A percentile compares a stretch with the other conserved stretches of the same genome.
phyloP scores from a whole-genome alignment of 2,888 invertebrate genomes.

The Ectobius pallidus region DNA sequence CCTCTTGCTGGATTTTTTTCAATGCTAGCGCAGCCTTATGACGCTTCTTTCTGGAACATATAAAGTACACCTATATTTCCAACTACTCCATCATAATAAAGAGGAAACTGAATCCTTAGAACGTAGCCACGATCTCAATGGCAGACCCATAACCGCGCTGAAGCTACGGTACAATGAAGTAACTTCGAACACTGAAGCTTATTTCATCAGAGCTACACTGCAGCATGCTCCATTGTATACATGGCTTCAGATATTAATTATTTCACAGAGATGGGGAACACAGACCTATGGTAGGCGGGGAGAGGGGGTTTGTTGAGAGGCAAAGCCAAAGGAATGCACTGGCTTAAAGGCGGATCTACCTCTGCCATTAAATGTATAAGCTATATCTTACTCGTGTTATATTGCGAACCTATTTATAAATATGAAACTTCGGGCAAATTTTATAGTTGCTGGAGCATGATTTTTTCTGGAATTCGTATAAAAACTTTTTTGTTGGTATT shows the following conservation, averaged over 20 bases:
- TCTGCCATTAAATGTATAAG: no score
- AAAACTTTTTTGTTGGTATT: no score
- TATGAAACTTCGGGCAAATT: no score
- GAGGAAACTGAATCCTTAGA: constrained; percentile 20
- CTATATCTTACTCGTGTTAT: no score
- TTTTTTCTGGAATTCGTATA: no score
- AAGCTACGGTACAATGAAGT: background rate
- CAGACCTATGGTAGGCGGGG: background rate
- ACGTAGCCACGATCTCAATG: background rate
- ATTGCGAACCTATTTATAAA: no score
- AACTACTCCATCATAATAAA: background rate
- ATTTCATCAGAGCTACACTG: background rate
- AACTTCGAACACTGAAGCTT: background rate
- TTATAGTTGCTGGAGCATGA: no score
- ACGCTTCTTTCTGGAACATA: constrained; percentile 20
- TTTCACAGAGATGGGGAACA: background rate
- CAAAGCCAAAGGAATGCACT: constrained; percentile 5
- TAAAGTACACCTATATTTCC: constrained; percentile 14
- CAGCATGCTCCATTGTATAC: constrained; percentile 1
- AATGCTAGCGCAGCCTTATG: background rate
- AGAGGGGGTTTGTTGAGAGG: background rate
- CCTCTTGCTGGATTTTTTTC: background rate
- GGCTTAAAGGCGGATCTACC: background rate
- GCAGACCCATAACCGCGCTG: constrained; percentile 3
- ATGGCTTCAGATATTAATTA: constrained; percentile 29